Evolutionary conservation across 2,888 invertebrate species (phyloP), one percentile per base, ranked within the genome.

Genomic region (Latrodectus hesperus): DNA sequence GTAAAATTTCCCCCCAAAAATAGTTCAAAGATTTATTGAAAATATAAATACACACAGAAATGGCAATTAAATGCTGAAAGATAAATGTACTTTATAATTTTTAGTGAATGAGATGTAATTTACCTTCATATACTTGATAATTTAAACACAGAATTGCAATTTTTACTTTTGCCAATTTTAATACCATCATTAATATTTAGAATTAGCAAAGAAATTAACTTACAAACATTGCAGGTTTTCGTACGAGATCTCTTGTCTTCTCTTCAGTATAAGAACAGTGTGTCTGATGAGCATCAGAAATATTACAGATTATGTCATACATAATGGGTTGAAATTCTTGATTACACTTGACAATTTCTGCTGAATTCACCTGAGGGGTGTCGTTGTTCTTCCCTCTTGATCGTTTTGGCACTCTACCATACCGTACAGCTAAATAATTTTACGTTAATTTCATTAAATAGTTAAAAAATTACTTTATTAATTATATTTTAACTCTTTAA

Each of bases 321-420:
- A 96, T 94, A 76, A 95, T 92, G 91, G 95, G 92, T 90, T 92
- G 92, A 85, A 90, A 91, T 89, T 92, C 84, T 52, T 72, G 55
- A 8, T 90, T 88, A n/a, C 90, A 84, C 71, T 79, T 71, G 53
- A 91, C 91, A 11, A 89, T 90, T 76, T 90, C 90, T 78, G 10
- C 51, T 84, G 17, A 75, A 64, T 55, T 38, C 38, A 38, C 38
- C 38, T 38, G 38, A 38, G 38, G 38, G 38, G 38, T 38, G n/a
- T n/a, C 12, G 12, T 10, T n/a, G 92, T 97, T 97, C 55, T 70
- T 76, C 53, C 75, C 85, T 91, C 97, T 94, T 88, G 97, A 95
- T 91, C 97, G 94, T 93, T 98, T 99, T 90, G 99, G 98, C 91
- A 98, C 98, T 90, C 98, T 95, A 90, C 99, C 99, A 94, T 99